Conservation (phyloP, 2,113 vertebrate species). For the Channa argus region DNA sequence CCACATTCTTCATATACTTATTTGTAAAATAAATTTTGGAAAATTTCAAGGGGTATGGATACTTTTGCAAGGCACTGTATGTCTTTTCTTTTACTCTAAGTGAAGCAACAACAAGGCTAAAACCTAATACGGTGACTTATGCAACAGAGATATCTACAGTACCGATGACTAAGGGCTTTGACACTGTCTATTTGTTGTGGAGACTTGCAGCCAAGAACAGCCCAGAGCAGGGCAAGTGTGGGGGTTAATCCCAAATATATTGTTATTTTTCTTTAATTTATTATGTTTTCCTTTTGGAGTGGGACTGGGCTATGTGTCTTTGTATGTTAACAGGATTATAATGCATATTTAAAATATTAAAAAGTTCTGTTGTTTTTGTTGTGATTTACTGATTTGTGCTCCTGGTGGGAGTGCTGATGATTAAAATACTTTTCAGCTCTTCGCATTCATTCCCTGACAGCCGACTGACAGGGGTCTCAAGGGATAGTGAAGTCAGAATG, state of each 20-base stretch:
- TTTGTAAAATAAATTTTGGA: too few species aligned
- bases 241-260: not conserved
- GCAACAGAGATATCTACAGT: constrained; percentile 10
- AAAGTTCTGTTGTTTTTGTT: constrained; percentile 13
- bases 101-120: not conserved
- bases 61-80: too few species aligned
- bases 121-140: not conserved
- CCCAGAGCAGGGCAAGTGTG: not conserved
- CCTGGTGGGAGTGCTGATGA: not conserved
- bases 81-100: not conserved
- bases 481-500: not conserved
- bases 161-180: constrained; percentile 8
- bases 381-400: not conserved
- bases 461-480: not conserved
- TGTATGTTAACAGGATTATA: not conserved
- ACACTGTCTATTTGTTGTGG: constrained; percentile 32
- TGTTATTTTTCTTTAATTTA: not conserved
- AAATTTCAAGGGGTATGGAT: too few species aligned
- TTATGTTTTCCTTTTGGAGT: not conserved
- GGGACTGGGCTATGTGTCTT: not conserved
- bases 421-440: not conserved
- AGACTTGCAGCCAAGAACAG: constrained; percentile 13
- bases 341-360: constrained; percentile 3
- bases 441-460: not conserved
- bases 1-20: too few species aligned